Evolutionary conservation across 2,797 vertebrate genomes (phyloP).

Genomic region (Enteromius afrohamiltoni): DNA sequence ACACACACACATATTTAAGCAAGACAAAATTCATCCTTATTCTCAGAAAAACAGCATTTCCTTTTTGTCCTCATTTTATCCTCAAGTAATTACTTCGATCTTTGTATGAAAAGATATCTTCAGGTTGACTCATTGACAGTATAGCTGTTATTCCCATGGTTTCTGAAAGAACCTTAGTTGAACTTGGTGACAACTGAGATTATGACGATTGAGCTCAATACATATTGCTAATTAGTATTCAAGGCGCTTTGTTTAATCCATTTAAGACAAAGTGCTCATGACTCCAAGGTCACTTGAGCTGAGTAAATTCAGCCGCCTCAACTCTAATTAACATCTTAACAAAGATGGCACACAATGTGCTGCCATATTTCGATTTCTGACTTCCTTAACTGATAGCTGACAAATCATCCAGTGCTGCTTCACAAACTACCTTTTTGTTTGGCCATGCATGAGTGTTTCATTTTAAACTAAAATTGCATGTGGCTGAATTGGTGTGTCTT

Average conservation of each 20-base stretch:
- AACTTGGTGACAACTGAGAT: conserved; percentile 50
- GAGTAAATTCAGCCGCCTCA: conserved; percentile 49
- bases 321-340: conserved; percentile 62
- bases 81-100: conserved; percentile 8
- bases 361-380: conserved; percentile 17
- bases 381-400: background rate
- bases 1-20: background rate
- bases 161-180: conserved; percentile 29
- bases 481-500: conserved; percentile 65
- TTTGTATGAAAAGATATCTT: background rate
- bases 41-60: background rate
- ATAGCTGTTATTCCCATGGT: conserved; percentile 1
- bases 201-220: conserved; percentile 36
- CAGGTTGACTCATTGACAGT: background rate
- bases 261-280: conserved; percentile 58
- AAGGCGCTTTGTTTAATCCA: conserved; percentile 48
- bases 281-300: conserved; percentile 55
- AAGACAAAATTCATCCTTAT: background rate
- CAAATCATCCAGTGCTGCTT: background rate
- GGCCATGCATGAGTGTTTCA: conserved; percentile 27
- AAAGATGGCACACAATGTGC: conserved; percentile 45
- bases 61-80: conserved; percentile 19
- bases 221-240: conserved; percentile 57
- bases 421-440: background rate
- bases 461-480: background rate